Evolutionary conservation across 2,888 invertebrate genomes (phyloP), one percentile per base, ranked within the genome.

Genomic region (Callyntrura guangdongensis): DNA sequence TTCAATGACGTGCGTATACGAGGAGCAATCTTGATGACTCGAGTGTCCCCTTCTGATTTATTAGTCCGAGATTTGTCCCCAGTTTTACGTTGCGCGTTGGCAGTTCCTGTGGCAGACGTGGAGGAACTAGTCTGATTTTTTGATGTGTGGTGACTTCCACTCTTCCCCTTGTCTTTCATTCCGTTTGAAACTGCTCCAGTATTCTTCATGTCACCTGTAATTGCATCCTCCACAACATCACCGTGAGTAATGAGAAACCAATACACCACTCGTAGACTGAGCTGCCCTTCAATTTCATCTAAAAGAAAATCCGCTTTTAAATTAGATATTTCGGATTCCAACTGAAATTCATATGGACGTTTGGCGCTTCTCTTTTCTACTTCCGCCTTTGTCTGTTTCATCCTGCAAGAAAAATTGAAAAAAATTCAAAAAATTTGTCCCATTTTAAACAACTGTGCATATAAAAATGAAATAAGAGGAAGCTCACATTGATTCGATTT

Each of bases 401-500:
- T 93, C 93, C 93, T 93, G 27, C 6, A 72, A 84, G 25, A 79
- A 84, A 22, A n/a, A n/a, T n/a, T n/a, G n/a, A n/a, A n/a, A n/a
- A n/a, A n/a, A n/a, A n/a, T n/a, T n/a, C n/a, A n/a, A n/a, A n/a
- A n/a, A 56, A 72, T 27, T n/a, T 45, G 4, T 12, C 22, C 47
- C 14, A 67, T 20, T 5, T 67, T 67, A 20, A 67, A 14, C 25
- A 67, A 4, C 59, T 67, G 4, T 67, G 5, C 8, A 25, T 12
- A 45, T 82, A 82, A 64, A 56, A 82, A 79, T 25, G 17, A 9
- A 27, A 45, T 17, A 74, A 4, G 1, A 3, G 22, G 53, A 85
- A 1, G 67, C 92, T 93, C 91, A 94, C 94, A 94, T 93, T 53
- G 93, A 94, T 49, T 93, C 94, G 74, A 93, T 92, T 87, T 94